A percentile compares a stretch with the other conserved stretches of the same genome.
Evolutionary conservation across 2,797 vertebrate species (phyloP).

Genomic region (Danio kyathit): DNA sequence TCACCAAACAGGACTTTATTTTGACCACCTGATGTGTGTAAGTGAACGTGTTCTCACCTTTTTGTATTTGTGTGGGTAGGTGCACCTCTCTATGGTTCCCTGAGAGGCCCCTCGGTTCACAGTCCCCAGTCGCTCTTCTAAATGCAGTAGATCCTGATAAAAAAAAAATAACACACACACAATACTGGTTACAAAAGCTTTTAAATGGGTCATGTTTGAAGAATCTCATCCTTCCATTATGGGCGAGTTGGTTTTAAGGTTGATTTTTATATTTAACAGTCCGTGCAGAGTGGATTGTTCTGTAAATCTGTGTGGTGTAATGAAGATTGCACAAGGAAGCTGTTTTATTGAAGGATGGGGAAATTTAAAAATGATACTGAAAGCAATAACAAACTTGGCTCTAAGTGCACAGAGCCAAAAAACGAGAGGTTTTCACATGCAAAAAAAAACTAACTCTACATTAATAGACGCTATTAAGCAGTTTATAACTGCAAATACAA

Average conservation of each 20-base stretch:
- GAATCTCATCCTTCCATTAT: not conserved
- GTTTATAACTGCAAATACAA: too few relatives aligned
- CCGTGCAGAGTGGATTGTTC: not conserved
- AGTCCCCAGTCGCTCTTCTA: constrained; percentile 97
- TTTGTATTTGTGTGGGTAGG: constrained; percentile 99
- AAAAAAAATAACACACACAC: not conserved
- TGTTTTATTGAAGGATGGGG: not conserved
- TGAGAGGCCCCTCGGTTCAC: constrained; percentile 99
- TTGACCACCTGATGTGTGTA: constrained; percentile 7
- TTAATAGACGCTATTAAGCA: too few relatives aligned
- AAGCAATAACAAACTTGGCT: not conserved
- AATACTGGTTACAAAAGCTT: constrained; percentile 4
- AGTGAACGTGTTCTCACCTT: constrained; percentile 84
- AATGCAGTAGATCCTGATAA: constrained; percentile 94
- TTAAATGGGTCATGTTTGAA: not conserved
- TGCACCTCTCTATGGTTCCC: constrained; percentile 99
- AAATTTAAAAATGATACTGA: not conserved
- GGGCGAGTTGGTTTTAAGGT: not conserved
- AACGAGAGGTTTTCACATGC: too few relatives aligned
- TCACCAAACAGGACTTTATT: constrained; percentile 22
- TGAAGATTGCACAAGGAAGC: not conserved
- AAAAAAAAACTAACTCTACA: too few relatives aligned
- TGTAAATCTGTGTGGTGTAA: not conserved
- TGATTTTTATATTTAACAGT: not conserved
- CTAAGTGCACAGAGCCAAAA: too few relatives aligned